Evolutionary conservation across 2,797 vertebrate species (phyloP).

Genomic region (Tamandua tetradactyla): DNA sequence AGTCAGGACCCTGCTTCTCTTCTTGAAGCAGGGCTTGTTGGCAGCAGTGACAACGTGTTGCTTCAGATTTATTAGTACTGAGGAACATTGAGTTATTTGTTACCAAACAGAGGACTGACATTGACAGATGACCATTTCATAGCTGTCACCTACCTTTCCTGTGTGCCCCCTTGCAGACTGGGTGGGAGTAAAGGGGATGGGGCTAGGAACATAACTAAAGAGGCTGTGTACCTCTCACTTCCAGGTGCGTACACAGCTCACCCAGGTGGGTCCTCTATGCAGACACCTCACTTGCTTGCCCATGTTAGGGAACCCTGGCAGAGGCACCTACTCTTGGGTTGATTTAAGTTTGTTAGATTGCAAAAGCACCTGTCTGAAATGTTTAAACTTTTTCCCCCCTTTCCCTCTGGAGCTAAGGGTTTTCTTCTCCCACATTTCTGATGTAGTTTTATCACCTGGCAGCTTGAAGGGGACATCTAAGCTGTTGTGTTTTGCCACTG

Average conservation of each 20-base stretch:
- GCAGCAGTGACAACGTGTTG: rapidly evolving
- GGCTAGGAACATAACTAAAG: no score
- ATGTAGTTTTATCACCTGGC: background rate
- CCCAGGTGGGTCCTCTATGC: no score
- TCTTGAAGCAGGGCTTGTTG: background rate
- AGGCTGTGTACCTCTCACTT: background rate
- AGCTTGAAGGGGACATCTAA: background rate
- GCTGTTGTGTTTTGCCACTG: background rate
- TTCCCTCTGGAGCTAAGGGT: background rate
- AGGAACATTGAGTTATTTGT: background rate
- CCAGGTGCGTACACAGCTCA: background rate
- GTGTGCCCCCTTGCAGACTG: background rate
- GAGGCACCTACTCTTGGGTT: no score
- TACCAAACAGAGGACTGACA: background rate
- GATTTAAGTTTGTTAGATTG: background rate
- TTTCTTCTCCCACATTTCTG: background rate
- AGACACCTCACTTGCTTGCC: background rate
- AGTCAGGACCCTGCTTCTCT: rapidly evolving
- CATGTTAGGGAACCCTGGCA: background rate
- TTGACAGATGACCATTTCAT: background rate
- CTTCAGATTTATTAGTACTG: rapidly evolving
- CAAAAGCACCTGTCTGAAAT: background rate
- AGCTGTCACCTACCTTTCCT: background rate
- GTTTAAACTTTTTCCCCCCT: background rate
- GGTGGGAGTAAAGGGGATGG: rapidly evolving